Evolutionary conservation across 2,888 invertebrate genomes (phyloP), one percentile per base, ranked within the genome.

Genomic region (Marasmarcha lunaedactyla): DNA sequence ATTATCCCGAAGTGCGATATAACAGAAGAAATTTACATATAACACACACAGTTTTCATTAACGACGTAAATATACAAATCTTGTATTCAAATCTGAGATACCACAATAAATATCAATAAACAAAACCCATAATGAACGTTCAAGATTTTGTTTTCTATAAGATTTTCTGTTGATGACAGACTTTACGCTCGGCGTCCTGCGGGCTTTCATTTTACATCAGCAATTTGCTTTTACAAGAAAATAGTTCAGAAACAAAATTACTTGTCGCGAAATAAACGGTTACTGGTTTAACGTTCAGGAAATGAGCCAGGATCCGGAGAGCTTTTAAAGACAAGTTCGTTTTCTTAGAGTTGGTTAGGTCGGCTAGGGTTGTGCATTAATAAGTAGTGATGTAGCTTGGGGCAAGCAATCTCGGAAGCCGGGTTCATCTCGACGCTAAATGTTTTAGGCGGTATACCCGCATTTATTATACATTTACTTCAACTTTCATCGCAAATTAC

Each of bases 301-400:
- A 71, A 71, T 63, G 64, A 59, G 60, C 46, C 55, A 50, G 39
- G 40, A 53, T 50, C 52, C 46, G 46, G 54, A 54, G 46, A 49
- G 48, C 52, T 51, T 53, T 51, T 59, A 49, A 47, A 44, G 53
- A 54, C 52, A 49, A 50, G 49, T 55, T 59, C 60, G 70, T 67
- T 68, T 71, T 66, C 68, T 66, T 65, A 57, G 70, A 72, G 65
- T 68, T 68, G 59, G 69, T 69, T 71, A 65, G 56, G 61, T 53
- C 49, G 51, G 46, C 46, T 45, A 45, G 48, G 46, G 54, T 49
- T 48, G 55, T 62, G 62, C 58, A 64, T 68, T 71, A 66, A 68
- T 69, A 63, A 66, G 58, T 57, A 62, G 52, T 52, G 52, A 46
- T 50, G 20, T 44, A 54, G 50, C 57, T 58, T 52, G 49, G 44